Percentiles rank a stretch among this genome's conserved stretches.
Conservation (phyloP, 2,113 vertebrate genomes). For the Varanus komodoensis region DNA sequence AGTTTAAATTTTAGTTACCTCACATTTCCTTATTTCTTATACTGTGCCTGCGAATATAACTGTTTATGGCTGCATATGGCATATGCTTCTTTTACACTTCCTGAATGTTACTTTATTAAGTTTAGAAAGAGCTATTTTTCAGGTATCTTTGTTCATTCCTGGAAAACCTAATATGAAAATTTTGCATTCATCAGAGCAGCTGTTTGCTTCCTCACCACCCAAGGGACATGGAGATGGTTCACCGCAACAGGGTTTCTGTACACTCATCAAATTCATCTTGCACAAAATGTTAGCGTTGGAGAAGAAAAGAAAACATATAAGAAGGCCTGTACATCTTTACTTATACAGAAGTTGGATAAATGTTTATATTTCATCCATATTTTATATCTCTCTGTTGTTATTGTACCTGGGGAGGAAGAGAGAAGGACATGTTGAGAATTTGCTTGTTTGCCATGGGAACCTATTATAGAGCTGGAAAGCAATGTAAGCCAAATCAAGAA, state of each 20-base stretch:
- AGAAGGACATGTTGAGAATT: too few species aligned
- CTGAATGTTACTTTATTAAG: constrained; percentile 34
- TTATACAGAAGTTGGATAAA: background rate
- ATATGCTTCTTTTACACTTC: background rate
- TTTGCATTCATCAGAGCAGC: background rate
- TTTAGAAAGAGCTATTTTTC: constrained; percentile 14
- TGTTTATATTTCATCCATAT: background rate
- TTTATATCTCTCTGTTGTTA: background rate
- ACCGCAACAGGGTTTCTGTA: background rate
- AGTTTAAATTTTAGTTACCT: background rate
- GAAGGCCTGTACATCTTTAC: background rate
- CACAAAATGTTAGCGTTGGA: background rate
- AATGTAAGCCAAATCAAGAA: too few species aligned
- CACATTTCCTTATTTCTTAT: background rate
- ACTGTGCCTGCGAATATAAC: background rate
- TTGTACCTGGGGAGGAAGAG: background rate
- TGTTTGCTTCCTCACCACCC: background rate
- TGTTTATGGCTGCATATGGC: background rate
- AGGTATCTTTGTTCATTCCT: constrained; percentile 45
- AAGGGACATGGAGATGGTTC: background rate
- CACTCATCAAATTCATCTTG: background rate
- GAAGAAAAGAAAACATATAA: background rate
- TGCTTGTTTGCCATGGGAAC: too few species aligned
- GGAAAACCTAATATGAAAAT: constrained; percentile 37
- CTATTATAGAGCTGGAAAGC: too few species aligned